Evolutionary conservation across 2,797 vertebrate species (phyloP).

Genomic region (Lagodon rhomboides): DNA sequence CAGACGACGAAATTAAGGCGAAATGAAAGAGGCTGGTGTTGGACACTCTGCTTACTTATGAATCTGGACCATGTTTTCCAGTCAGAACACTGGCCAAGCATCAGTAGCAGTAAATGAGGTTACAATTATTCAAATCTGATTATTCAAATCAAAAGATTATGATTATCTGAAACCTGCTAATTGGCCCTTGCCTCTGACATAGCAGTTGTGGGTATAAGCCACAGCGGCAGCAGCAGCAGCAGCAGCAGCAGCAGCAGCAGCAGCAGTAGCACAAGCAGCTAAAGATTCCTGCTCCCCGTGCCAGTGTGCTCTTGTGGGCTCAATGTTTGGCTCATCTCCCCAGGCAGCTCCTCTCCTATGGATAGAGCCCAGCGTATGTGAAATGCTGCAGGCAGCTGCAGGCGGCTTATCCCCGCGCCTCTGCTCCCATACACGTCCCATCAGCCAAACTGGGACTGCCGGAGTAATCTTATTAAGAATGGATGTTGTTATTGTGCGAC

Average conservation of each 20-base stretch:
- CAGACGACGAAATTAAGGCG: slow-evolving; percentile 37
- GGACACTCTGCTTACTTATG: slow-evolving; percentile 48
- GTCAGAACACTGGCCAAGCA: slow-evolving; percentile 59
- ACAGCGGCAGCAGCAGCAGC: slow-evolving; percentile 32
- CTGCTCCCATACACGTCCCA: slow-evolving; percentile 72
- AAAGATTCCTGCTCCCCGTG: slow-evolving; percentile 55
- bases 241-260: slow-evolving; percentile 31
- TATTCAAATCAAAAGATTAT: slow-evolving; percentile 83
- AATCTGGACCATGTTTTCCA: slow-evolving; percentile 35
- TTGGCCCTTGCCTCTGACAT: slow-evolving; percentile 76
- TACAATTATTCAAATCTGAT: slow-evolving; percentile 81
- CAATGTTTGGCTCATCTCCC: slow-evolving; percentile 72
- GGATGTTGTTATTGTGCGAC: slow-evolving; percentile 84
- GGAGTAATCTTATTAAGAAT: slow-evolving; percentile 85
- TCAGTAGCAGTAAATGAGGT: slow-evolving; percentile 70
- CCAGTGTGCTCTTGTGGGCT: slow-evolving; percentile 68
- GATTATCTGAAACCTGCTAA: slow-evolving; percentile 84
- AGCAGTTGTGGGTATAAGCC: slow-evolving; percentile 63
- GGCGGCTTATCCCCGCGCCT: slow-evolving; percentile 77
- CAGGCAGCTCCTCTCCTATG: slow-evolving; percentile 71
- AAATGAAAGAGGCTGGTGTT: slow-evolving; percentile 35
- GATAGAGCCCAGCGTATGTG: slow-evolving; percentile 65
- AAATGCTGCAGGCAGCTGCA: slow-evolving; percentile 73
- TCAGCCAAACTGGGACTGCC: slow-evolving; percentile 81
- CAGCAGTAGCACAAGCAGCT: slow-evolving; percentile 31